Conservation (phyloP, 1,140 invertebrate genomes). For the Ceratina calcarata region DNA sequence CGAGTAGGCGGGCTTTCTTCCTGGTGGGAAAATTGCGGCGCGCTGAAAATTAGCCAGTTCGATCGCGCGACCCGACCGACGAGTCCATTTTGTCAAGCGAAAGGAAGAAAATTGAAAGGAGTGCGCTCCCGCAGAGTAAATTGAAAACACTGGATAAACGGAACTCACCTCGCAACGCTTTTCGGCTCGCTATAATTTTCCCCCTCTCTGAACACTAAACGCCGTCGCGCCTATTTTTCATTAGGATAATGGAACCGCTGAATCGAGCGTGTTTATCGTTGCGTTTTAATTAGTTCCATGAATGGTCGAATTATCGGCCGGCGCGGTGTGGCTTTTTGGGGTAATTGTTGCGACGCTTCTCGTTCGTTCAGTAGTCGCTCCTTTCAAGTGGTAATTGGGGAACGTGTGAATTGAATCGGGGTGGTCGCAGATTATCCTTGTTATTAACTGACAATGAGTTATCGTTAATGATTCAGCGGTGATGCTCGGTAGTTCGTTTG, state of each 20-base stretch:
- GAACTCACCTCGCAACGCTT: not conserved
- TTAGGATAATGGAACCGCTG: constrained; percentile 35
- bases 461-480: too few relatives aligned
- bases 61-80: constrained; percentile 29
- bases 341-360: not conserved
- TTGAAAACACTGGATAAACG: not conserved
- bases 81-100: constrained; percentile 51
- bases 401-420: too few relatives aligned
- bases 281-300: constrained; percentile 3
- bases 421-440: too few relatives aligned
- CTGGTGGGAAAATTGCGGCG: constrained; percentile 17
- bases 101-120: constrained; percentile 43
- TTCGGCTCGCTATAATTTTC: constrained; percentile 15
- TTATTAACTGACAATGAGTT: too few relatives aligned
- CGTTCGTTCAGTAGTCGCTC: not conserved
- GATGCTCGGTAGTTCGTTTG: too few relatives aligned
- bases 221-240: constrained; percentile 4
- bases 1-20: constrained; percentile 28
- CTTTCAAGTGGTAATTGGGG: too few relatives aligned
- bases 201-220: not conserved
- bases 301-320: not conserved
- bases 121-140: not conserved
- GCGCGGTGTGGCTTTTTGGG: not conserved
- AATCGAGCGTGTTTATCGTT: constrained; percentile 32
- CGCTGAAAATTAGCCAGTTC: constrained; percentile 3